Conservation (phyloP, 2,113 vertebrate genomes). For the Melanerpes aurifrons region DNA sequence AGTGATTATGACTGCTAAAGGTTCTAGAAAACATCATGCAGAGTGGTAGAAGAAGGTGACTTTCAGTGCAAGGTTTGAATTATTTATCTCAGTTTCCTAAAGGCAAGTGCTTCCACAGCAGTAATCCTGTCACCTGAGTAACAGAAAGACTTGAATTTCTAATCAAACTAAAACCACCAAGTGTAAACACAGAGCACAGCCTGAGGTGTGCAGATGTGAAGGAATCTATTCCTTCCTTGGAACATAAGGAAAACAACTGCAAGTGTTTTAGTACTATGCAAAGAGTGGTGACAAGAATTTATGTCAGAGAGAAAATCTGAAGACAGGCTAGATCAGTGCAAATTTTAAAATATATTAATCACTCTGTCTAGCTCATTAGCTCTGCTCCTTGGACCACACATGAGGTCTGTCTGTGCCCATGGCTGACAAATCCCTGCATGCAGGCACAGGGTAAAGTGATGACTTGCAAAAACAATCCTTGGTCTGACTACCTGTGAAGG, state of each 20-base stretch:
- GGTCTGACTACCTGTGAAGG: neutral
- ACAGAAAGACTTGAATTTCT: neutral
- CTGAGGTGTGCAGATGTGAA: neutral
- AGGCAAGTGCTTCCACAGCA: neutral
- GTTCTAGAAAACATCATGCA: neutral
- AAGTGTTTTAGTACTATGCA: neutral
- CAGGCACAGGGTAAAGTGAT: neutral
- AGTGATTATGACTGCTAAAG: neutral
- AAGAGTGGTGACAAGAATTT: neutral
- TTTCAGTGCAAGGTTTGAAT: constrained; percentile 10
- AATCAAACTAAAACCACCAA: neutral
- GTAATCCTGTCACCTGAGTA: neutral
- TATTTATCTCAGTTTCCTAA: neutral
- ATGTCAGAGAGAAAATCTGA: neutral
- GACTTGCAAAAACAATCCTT: neutral
- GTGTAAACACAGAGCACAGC: neutral
- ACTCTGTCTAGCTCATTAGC: neutral
- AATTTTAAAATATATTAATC: neutral
- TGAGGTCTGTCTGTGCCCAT: neutral
- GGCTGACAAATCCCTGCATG: neutral
- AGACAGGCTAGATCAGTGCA: neutral
- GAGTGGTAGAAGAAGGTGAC: neutral
- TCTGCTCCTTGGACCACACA: neutral
- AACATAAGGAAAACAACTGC: neutral
- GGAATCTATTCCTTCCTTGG: neutral